A percentile compares a stretch with the other conserved stretches of the same genome.
Conservation (phyloP, 2,113 vertebrate species). For the Cynocephalus volans region DNA sequence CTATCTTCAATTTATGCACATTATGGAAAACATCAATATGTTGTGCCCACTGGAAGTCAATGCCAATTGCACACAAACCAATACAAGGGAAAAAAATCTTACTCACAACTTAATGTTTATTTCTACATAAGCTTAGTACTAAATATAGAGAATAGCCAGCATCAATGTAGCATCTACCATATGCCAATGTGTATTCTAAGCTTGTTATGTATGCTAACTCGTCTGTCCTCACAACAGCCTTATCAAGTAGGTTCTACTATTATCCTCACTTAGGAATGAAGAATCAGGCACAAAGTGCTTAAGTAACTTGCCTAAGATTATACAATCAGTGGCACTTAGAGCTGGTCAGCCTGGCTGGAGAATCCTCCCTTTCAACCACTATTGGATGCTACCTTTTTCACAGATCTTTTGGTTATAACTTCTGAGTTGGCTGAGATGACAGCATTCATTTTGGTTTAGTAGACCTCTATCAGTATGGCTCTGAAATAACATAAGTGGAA, state of each 20-base stretch:
- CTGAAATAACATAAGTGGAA: neutral
- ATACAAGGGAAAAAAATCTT: neutral
- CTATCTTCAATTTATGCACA: neutral
- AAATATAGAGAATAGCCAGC: neutral
- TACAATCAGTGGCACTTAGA: accelerated
- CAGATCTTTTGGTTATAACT: neutral
- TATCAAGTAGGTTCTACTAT: accelerated
- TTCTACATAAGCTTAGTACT: constrained; percentile 24
- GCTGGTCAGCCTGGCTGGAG: neutral
- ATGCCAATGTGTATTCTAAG: neutral
- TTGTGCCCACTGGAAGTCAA: neutral
- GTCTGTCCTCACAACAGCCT: neutral
- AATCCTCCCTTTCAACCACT: neutral
- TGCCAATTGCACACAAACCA: neutral
- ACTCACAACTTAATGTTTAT: constrained; percentile 15
- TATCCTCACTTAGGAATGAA: neutral
- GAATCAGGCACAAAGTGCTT: neutral
- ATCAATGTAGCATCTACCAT: neutral
- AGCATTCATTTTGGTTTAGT: neutral
- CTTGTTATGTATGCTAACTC: neutral
- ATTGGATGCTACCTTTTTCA: accelerated
- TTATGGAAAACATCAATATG: neutral
- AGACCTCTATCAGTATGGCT: neutral
- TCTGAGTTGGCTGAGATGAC: neutral
- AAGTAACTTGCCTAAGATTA: neutral